Conservation (phyloP, 2,888 invertebrate genomes). For the Nomada lathburiana region DNA sequence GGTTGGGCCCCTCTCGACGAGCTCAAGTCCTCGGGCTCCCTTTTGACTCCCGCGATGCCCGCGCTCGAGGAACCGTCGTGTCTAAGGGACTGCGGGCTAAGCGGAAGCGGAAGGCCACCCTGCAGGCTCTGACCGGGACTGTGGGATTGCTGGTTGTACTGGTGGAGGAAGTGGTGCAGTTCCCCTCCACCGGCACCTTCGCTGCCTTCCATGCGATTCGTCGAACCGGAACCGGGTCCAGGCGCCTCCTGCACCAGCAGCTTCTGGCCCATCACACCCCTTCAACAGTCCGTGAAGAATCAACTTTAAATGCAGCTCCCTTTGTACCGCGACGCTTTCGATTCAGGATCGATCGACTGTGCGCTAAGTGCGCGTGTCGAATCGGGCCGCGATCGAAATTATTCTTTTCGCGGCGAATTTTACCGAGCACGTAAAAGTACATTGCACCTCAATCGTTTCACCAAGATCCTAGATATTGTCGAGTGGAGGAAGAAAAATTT, state of each 20-base stretch:
- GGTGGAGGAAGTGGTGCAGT: conserved; percentile 83
- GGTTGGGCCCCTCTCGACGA: conserved; percentile 81
- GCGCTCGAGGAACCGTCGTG: conserved; percentile 79
- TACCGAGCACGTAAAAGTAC: too few relatives aligned
- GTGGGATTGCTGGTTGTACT: conserved; percentile 83
- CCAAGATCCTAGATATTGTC: too few relatives aligned
- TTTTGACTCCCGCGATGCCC: conserved; percentile 87
- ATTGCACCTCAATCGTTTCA: too few relatives aligned
- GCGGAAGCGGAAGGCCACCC: conserved; percentile 81
- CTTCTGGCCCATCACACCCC: conserved; percentile 84
- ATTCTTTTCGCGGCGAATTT: neutral
- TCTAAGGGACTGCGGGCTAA: conserved; percentile 82
- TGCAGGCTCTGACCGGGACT: conserved; percentile 85
- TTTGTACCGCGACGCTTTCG: neutral
- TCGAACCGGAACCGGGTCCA: conserved; percentile 75
- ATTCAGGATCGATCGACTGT: conserved; percentile 41
- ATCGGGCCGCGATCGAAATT: conserved; percentile 33
- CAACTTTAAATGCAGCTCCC: conserved; percentile 49
- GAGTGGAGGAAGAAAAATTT: too few relatives aligned
- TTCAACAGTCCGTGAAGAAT: conserved; percentile 74
- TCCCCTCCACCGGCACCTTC: conserved; percentile 85
- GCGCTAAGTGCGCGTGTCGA: conserved; percentile 61
- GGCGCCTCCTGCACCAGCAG: conserved; percentile 83
- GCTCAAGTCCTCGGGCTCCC: conserved; percentile 93
- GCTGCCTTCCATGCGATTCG: conserved; percentile 82